phyloP scores from a whole-genome alignment of 2,113 vertebrate genomes.

The Galemys pyrenaicus region DNA sequence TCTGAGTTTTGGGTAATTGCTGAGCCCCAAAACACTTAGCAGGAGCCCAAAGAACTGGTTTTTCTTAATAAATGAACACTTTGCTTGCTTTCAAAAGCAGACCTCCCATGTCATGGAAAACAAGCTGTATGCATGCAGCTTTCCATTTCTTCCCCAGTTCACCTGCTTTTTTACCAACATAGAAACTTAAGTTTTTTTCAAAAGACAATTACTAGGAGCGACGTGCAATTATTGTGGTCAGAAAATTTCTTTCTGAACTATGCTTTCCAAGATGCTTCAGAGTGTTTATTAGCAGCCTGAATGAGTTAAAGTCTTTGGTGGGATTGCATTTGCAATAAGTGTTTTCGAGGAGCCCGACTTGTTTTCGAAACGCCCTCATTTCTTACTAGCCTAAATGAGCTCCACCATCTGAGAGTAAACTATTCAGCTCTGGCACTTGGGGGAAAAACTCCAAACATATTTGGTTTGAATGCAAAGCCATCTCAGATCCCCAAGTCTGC shows the following conservation, averaged over 20 bases:
- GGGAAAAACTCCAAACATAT: background rate
- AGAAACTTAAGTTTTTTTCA: constrained; percentile 33
- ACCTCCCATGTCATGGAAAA: constrained; percentile 75
- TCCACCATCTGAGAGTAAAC: background rate
- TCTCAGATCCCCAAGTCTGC: background rate
- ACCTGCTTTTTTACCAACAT: constrained; percentile 64
- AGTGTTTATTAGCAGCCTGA: constrained; percentile 54
- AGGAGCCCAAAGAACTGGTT: constrained; percentile 73
- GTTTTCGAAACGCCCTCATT: constrained; percentile 31
- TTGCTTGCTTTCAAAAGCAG: constrained; percentile 78
- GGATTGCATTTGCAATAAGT: constrained; percentile 47
- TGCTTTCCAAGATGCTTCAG: constrained; percentile 15
- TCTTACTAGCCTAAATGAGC: background rate
- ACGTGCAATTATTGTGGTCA: constrained; percentile 49
- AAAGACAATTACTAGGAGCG: constrained; percentile 63
- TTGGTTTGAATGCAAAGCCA: constrained; percentile 20
- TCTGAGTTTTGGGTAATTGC: constrained; percentile 77
- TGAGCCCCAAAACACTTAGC: constrained; percentile 77
- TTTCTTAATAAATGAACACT: constrained; percentile 75
- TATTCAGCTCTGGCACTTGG: background rate
- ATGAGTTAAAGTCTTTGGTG: constrained; percentile 51
- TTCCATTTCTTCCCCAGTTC: constrained; percentile 60
- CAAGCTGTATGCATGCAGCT: constrained; percentile 70
- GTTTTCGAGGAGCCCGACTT: constrained; percentile 15
- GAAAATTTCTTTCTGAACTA: constrained; percentile 35